These are phyloP conservation scores for Leucophenga varia DNA, from an alignment of 1,140 invertebrate genomes.

Conservation along the genomic window DNA sequence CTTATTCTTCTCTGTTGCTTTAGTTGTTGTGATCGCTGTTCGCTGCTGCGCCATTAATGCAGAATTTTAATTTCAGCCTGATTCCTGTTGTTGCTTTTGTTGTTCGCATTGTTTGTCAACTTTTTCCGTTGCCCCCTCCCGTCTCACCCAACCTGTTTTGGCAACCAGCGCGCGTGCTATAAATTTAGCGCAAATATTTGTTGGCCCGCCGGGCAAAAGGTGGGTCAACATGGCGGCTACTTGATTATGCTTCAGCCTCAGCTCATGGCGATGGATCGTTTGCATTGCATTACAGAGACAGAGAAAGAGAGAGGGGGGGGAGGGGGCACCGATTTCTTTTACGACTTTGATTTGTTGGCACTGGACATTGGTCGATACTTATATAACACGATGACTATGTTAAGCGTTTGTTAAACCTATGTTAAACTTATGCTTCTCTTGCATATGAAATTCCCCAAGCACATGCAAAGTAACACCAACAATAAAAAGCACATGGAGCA, in stretches of 20 bases:
- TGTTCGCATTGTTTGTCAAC: constrained; percentile 45
- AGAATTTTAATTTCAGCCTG: constrained; percentile 45
- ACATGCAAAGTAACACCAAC: too few species aligned
- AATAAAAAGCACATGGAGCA: too few species aligned
- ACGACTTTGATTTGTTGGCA: constrained; percentile 35
- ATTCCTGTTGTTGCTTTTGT: constrained; percentile 12
- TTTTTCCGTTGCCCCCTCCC: constrained; percentile 21
- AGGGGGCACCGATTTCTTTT: constrained; percentile 19
- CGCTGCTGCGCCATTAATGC: constrained; percentile 20
- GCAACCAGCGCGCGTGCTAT: constrained; percentile 32
- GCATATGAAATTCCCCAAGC: too few species aligned
- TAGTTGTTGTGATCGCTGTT: too few species aligned
- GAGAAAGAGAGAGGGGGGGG: too few species aligned
- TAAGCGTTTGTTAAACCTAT: too few species aligned
- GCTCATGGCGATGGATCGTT: too few species aligned
- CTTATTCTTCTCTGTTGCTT: constrained; percentile 1
- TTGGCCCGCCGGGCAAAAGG: constrained; percentile 10
- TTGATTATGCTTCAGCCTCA: constrained; percentile 29
- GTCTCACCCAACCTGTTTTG: constrained; percentile 28
- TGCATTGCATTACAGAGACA: constrained; percentile 33
- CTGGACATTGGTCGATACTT: too few species aligned
- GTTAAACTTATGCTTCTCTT: too few species aligned
- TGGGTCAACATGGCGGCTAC: constrained; percentile 14
- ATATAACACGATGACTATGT: too few species aligned
- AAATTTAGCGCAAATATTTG: constrained; percentile 50